phyloP scores from a whole-genome alignment of 2,113 vertebrate species.

The Lepisosteus oculatus region DNA sequence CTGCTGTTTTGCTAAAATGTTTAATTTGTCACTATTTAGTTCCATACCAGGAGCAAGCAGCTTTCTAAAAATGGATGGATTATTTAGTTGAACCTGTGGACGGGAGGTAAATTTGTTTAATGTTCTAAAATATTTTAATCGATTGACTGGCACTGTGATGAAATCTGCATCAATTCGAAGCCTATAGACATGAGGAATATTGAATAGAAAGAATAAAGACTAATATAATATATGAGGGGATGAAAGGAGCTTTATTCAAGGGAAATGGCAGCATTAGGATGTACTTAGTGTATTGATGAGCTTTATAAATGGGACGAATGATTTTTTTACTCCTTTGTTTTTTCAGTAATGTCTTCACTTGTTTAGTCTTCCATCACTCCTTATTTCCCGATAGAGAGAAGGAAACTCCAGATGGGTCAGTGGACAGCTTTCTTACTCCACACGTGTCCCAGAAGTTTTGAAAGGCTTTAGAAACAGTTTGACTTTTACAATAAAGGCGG shows the following conservation, averaged over 20 bases:
- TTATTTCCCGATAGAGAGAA: neutral
- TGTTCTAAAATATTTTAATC: slow-evolving; percentile 12
- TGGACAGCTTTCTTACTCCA: too few species aligned
- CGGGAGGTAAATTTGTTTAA: neutral
- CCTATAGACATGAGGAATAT: slow-evolving; percentile 18
- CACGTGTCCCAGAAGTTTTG: too few species aligned
- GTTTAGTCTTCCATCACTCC: neutral
- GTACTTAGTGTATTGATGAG: slow-evolving; percentile 3
- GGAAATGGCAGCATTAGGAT: neutral
- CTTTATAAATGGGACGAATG: slow-evolving; percentile 9
- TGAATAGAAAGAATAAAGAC: slow-evolving; percentile 14
- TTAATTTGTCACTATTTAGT: too few species aligned
- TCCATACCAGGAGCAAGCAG: too few species aligned
- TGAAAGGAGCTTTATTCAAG: neutral
- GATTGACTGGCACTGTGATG: slow-evolving; percentile 17
- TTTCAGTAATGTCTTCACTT: neutral
- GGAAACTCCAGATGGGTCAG: too few species aligned
- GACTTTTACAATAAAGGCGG: too few species aligned
- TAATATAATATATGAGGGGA: slow-evolving; percentile 18
- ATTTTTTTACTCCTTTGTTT: neutral
- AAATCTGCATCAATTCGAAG: slow-evolving; percentile 20
- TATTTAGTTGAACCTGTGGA: too few species aligned
- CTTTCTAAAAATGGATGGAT: too few species aligned
- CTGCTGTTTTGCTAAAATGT: too few species aligned
- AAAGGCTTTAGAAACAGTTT: too few species aligned